phyloP scores from a whole-genome alignment of 1,140 invertebrate genomes.

The Drosophila pseudoananassae region DNA sequence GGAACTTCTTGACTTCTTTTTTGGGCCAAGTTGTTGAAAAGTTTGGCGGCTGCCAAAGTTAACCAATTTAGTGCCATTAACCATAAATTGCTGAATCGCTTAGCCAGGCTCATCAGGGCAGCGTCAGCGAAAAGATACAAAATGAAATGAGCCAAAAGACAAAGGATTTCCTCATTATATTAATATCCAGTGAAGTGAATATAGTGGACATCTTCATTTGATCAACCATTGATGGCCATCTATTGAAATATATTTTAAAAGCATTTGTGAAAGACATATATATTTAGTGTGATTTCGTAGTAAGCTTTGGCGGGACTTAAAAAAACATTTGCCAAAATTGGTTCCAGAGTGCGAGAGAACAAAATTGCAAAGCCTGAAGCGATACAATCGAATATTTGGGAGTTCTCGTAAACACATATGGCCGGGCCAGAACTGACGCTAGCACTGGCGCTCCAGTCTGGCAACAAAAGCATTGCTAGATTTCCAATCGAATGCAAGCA shows the following conservation, averaged over 20 bases:
- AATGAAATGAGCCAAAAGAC: not conserved
- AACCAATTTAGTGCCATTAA: conserved; percentile 73
- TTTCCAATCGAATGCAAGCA: conserved; percentile 35
- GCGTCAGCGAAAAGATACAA: not conserved
- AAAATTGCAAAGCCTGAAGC: conserved; percentile 7
- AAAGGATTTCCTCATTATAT: not conserved
- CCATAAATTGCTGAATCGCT: conserved; percentile 63
- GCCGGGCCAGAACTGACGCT: not conserved
- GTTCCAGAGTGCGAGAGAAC: not conserved
- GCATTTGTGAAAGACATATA: no score
- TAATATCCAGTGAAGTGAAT: not conserved
- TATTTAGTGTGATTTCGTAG: conserved; percentile 20
- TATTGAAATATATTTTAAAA: not conserved
- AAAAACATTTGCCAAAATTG: conserved; percentile 19
- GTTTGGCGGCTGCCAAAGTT: conserved; percentile 69
- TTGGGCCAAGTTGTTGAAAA: conserved; percentile 63
- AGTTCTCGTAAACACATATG: conserved; percentile 32
- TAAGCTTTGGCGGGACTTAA: conserved; percentile 20
- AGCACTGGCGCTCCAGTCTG: not conserved
- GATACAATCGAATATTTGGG: conserved; percentile 32
- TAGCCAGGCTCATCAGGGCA: conserved; percentile 19
- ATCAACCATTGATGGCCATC: no score
- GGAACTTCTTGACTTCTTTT: conserved; percentile 31
- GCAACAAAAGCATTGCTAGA: conserved; percentile 12
- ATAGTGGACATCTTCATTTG: no score